Evolutionary conservation across 2,113 vertebrate species (phyloP).

Genomic region (Himantopus leucocephalus): DNA sequence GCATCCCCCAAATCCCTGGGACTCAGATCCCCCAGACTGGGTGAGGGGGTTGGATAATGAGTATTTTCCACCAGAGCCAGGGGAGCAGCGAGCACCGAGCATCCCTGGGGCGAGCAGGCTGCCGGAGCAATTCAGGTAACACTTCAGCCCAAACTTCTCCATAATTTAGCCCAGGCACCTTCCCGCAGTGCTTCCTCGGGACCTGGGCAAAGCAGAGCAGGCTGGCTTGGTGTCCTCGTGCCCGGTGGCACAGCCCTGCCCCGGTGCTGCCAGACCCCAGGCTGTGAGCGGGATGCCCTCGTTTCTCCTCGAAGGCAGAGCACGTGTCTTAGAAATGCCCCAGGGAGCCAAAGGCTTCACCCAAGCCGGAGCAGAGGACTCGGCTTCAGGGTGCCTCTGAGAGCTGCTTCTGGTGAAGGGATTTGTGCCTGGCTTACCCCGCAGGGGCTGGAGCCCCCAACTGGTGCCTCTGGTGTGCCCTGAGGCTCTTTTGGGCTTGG

Average conservation of each 20-base stretch:
- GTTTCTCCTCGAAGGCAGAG: background rate
- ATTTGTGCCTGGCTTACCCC: background rate
- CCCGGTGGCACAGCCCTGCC: background rate
- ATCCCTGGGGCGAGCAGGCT: rapidly evolving
- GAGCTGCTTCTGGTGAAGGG: background rate
- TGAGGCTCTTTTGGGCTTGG: background rate
- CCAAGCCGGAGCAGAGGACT: background rate
- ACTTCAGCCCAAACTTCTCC: background rate
- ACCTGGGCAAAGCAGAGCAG: background rate
- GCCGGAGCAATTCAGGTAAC: rapidly evolving
- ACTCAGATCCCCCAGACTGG: background rate
- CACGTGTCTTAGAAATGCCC: background rate
- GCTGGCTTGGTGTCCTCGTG: background rate
- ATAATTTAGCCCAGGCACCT: background rate
- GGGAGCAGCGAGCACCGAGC: background rate
- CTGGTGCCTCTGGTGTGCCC: background rate
- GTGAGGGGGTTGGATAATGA: background rate
- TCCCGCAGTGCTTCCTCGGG: rapidly evolving
- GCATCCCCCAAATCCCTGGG: background rate
- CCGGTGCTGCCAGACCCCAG: rapidly evolving
- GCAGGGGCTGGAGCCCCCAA: background rate
- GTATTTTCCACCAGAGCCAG: background rate
- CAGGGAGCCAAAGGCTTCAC: background rate
- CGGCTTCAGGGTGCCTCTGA: background rate
- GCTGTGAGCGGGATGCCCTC: background rate